Conservation (phyloP, 2,113 vertebrate species). For the Meles meles region DNA sequence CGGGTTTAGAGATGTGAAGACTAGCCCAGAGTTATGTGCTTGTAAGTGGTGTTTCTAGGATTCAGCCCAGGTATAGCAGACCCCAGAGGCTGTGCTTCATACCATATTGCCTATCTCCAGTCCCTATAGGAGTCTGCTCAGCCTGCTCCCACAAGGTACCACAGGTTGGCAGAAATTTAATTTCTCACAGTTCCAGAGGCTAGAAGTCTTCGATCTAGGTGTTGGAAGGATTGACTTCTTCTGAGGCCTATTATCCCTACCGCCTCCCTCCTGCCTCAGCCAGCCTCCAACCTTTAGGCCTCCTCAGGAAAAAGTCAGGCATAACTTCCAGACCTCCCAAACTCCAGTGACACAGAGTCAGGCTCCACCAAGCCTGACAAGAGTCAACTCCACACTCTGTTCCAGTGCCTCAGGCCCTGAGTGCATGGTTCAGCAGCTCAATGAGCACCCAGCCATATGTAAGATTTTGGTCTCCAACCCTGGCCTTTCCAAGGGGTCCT, state of each 20-base stretch:
- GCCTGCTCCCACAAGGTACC: not conserved
- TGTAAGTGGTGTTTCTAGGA: not conserved
- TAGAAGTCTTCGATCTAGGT: not conserved
- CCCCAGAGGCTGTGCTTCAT: not conserved
- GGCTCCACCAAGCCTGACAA: not conserved
- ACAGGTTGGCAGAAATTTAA: not conserved
- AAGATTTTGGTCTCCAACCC: not conserved
- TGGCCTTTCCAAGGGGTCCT: not conserved
- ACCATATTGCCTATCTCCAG: rapidly evolving
- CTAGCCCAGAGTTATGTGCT: too few species aligned
- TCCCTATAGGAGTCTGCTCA: not conserved
- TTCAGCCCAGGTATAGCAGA: not conserved
- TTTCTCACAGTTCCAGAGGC: not conserved
- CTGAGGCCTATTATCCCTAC: not conserved
- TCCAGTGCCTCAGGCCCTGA: not conserved
- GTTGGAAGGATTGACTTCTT: not conserved
- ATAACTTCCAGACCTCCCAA: not conserved
- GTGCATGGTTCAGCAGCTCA: not conserved
- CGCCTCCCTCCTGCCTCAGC: not conserved
- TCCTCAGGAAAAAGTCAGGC: not conserved
- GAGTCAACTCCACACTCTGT: too few species aligned
- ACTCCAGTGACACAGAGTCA: not conserved
- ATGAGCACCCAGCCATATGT: not conserved
- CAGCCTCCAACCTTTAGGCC: not conserved
- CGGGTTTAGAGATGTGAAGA: not conserved